phyloP scores from a whole-genome alignment of 2,888 invertebrate species.

The Harpagoxenus sublaevis region DNA sequence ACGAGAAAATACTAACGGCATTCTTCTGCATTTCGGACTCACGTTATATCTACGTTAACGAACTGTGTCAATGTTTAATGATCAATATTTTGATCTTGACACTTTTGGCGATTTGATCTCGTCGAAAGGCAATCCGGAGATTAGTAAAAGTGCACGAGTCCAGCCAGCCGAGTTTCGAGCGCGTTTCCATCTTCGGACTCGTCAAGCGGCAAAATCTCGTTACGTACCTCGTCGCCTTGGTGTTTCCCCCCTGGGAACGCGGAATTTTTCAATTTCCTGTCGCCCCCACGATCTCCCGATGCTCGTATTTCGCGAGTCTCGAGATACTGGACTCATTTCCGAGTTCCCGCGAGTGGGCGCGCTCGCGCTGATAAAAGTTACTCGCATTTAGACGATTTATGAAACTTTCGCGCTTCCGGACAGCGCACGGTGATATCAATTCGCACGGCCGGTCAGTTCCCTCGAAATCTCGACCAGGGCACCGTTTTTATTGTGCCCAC shows the following conservation, averaged over 20 bases:
- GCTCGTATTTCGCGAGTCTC: slow-evolving; percentile 57
- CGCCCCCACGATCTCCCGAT: slow-evolving; percentile 36
- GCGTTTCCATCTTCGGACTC: slow-evolving; percentile 34
- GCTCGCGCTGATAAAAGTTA: slow-evolving; percentile 31
- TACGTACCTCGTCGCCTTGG: slow-evolving; percentile 39
- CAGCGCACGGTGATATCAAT: slow-evolving; percentile 27
- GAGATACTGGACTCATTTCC: slow-evolving; percentile 69
- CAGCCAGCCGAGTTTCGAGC: slow-evolving; percentile 14
- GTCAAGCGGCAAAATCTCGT: slow-evolving; percentile 46
- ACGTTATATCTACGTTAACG: neutral
- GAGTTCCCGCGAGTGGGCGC: slow-evolving; percentile 30
- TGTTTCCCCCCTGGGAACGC: slow-evolving; percentile 2
- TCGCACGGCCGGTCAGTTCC: slow-evolving; percentile 2
- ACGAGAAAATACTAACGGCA: neutral
- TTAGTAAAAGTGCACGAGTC: slow-evolving; percentile 36
- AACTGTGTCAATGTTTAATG: neutral
- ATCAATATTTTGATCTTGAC: neutral
- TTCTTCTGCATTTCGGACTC: neutral
- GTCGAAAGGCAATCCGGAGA: slow-evolving; percentile 30
- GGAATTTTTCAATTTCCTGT: slow-evolving; percentile 73
- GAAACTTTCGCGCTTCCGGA: slow-evolving; percentile 34
- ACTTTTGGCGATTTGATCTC: slow-evolving; percentile 17
- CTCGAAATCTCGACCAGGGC: slow-evolving; percentile 12
- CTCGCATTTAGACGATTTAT: slow-evolving; percentile 41
- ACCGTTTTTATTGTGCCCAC: neutral